Base-by-base conservation (phyloP, 2,797 vertebrate species). In the Hozukius guyotensis region DNA sequence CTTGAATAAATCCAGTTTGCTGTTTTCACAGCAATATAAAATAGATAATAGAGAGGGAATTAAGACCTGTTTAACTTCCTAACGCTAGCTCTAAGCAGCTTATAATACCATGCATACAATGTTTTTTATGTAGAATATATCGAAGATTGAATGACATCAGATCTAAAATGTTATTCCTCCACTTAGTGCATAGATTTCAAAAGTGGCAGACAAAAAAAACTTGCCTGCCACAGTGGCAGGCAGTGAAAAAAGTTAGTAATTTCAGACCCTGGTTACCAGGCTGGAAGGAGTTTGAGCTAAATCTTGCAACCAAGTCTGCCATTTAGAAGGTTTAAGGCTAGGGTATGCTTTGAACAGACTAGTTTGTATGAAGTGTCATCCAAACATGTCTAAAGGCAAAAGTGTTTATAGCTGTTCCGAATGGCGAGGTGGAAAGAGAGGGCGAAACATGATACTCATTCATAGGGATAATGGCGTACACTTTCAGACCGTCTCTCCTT, bases 11-110 rank as follows among this genome's bases (percentile, higher is more conserved):
- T 42, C 38, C 38, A 14, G 38, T 0, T 42, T 5, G 36, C 14
- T 0, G 38, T 42, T 42, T 42, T 42, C 0, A 42, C 38, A 42
- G 38, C 38, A 42, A 0, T 42, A 42, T 42, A 42, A 42, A 42
- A 42, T 42, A 42, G 38, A 42, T 42, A 42, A 42, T 42, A 42
- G 36, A 2, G 36, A 38, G 4, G 0, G 0, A 4, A 42, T 42
- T 14, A 42, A 42, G 38, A 42, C 38, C 38, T 42, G 1, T 42
- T 0, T 42, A 42, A 42, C 38, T 42, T 42, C 13, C 38, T 42
- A 42, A 42, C 0, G 38, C 38, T 14, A 42, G 38, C 38, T 14
- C 38, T 42, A 0, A 42, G 38, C 38, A 42, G 38, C 13, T 42
- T 42, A 42, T 42, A 42, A 42, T 42, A 42, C 38, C 13, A 42